Evolutionary conservation across 2,797 vertebrate species (phyloP).

Genomic region (Avahi laniger): DNA sequence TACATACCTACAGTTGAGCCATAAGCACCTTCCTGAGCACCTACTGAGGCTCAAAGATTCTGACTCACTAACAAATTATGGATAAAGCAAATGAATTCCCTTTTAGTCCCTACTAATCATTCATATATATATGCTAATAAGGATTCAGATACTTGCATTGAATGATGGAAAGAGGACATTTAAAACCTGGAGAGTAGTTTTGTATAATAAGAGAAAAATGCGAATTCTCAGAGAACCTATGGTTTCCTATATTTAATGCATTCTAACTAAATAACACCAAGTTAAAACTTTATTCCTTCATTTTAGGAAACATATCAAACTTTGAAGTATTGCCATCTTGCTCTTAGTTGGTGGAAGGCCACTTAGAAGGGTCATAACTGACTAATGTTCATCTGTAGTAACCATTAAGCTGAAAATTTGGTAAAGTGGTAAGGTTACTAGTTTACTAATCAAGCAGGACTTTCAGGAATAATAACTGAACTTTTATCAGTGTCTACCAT

Average conservation of each 20-base stretch:
- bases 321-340: neutral
- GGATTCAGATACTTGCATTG: neutral
- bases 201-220: neutral
- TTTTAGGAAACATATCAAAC: neutral
- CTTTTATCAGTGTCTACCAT: neutral
- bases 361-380: neutral
- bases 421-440: neutral
- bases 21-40: neutral
- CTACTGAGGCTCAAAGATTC: conserved; percentile 34
- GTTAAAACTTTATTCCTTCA: neutral
- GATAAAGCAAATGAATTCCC: neutral
- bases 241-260: neutral
- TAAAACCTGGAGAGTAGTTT: neutral
- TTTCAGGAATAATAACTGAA: neutral
- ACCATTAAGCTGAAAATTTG: neutral
- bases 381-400: neutral
- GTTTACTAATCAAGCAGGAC: neutral
- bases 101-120: neutral
- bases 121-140: neutral
- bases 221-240: neutral
- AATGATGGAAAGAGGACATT: neutral
- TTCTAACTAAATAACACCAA: neutral
- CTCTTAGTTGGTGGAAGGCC: neutral
- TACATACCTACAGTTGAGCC: neutral
- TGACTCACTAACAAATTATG: neutral